Evolutionary conservation across 2,797 vertebrate species (phyloP).

Genomic region (Hapalemur alaotrensis): DNA sequence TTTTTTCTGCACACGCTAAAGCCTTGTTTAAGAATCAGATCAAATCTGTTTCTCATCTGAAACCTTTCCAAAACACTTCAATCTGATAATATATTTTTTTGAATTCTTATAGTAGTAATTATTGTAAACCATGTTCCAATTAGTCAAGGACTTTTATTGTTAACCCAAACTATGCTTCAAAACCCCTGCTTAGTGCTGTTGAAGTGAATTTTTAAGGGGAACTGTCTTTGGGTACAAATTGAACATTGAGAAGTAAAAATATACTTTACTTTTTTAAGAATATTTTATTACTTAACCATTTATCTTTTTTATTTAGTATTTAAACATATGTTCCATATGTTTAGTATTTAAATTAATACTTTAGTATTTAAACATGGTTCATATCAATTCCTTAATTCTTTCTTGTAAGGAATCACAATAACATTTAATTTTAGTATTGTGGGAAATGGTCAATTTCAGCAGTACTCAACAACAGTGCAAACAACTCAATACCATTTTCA

Average conservation of each 20-base stretch:
- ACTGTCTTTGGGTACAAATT: not conserved
- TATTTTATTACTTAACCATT: not conserved
- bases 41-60: not conserved
- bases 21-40: not conserved
- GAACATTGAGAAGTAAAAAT: not conserved
- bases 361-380: not conserved
- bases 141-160: not conserved
- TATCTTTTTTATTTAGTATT: not conserved
- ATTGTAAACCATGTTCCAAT: not conserved
- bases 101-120: not conserved
- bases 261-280: not conserved
- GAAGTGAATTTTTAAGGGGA: not conserved
- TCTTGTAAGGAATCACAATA: not conserved
- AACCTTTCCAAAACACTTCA: not conserved
- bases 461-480: not conserved
- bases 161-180: not conserved
- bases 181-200: not conserved
- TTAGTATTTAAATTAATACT: not conserved
- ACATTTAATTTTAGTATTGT: not conserved
- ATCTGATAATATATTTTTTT: not conserved
- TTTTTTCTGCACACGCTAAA: not conserved
- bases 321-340: not conserved
- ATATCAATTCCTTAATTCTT: not conserved
- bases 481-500: not conserved
- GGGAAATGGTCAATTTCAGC: not conserved